A percentile compares a stretch with the other conserved stretches of the same genome.
These are phyloP conservation scores for Cheiracanthium punctorium DNA, from an alignment of 2,888 invertebrate genomes.

Conservation along the genomic window DNA sequence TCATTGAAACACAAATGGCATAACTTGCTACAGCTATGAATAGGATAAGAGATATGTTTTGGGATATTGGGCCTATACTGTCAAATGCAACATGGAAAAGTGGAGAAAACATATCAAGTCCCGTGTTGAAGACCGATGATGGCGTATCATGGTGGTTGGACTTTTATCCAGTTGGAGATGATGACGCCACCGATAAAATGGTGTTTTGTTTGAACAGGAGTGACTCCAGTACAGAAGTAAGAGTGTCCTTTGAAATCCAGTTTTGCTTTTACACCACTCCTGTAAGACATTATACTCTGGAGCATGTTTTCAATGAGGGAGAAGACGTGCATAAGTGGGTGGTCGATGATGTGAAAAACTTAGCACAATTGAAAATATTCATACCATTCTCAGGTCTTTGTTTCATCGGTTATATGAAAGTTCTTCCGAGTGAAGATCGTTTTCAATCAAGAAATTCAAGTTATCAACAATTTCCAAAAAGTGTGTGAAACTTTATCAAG, in stretches of 20 bases:
- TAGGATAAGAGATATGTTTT: not conserved
- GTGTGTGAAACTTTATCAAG: no score
- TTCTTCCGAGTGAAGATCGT: not conserved
- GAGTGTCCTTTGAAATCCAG: slow-evolving; percentile 15
- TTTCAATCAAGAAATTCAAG: no score
- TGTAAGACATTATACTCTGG: slow-evolving; percentile 27
- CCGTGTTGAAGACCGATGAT: slow-evolving; percentile 4
- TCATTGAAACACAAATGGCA: not conserved
- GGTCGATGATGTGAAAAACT: slow-evolving; percentile 17
- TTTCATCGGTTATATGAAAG: slow-evolving; percentile 1
- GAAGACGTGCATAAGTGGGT: slow-evolving; percentile 27
- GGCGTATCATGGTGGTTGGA: slow-evolving; percentile 14
- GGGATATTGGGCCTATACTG: not conserved
- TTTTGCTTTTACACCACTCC: slow-evolving; percentile 28
- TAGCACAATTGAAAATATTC: slow-evolving; percentile 34
- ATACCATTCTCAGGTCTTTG: slow-evolving; percentile 28
- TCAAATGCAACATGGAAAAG: not conserved
- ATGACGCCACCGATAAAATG: not conserved
- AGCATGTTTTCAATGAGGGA: slow-evolving; percentile 14
- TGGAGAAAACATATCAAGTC: slow-evolving; percentile 28
- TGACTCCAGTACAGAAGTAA: not conserved
- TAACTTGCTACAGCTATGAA: not conserved
- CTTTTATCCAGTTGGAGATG: slow-evolving; percentile 43
- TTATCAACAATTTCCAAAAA: no score
- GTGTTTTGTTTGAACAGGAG: slow-evolving; percentile 33